Evolutionary conservation across 2,113 vertebrate genomes (phyloP).

Genomic region (Hippopotamus amphibius): DNA sequence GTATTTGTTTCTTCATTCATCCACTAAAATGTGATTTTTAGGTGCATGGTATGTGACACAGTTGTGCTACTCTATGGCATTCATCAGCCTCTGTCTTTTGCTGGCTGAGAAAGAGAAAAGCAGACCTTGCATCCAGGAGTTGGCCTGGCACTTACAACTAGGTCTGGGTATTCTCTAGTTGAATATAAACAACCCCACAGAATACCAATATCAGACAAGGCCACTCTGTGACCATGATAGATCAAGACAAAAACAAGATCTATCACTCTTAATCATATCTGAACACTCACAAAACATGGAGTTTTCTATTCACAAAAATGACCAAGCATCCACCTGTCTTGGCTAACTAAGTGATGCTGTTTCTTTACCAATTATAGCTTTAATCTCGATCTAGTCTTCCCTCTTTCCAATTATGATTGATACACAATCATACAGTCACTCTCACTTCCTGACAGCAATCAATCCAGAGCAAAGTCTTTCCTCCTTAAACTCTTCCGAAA

Average conservation of each 20-base stretch:
- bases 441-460: neutral
- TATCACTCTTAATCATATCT: neutral
- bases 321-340: neutral
- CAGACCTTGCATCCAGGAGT: neutral
- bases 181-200: neutral
- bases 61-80: neutral
- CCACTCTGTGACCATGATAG: neutral
- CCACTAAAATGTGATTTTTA: neutral
- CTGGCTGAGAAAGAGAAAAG: neutral
- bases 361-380: neutral
- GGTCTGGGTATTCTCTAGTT: neutral
- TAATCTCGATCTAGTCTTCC: neutral
- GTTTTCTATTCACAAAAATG: neutral
- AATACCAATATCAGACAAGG: neutral
- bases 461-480: neutral
- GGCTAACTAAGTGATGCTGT: neutral
- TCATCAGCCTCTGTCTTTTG: neutral
- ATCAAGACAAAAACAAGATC: neutral
- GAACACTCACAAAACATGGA: neutral
- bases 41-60: neutral
- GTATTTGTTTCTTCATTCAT: constrained; percentile 10
- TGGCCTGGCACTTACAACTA: neutral
- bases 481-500: constrained; percentile 1
- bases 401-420: neutral
- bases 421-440: neutral